These are phyloP conservation scores for Leptosomus discolor DNA, from an alignment of 2,113 vertebrate genomes.

Conservation along the genomic window DNA sequence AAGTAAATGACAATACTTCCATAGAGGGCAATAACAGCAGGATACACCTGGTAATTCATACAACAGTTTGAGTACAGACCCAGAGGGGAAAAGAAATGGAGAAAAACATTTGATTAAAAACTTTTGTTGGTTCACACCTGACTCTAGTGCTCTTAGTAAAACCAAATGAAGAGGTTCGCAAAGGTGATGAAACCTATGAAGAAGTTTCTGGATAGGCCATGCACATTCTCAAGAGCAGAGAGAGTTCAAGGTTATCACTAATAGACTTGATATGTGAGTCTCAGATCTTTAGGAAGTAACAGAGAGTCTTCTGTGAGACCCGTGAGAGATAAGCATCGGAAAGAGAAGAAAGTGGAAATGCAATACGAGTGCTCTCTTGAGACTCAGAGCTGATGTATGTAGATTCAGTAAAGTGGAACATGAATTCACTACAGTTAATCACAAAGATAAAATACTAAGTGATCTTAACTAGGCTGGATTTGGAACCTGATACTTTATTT, in stretches of 20 bases:
- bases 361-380: neutral
- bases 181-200: neutral
- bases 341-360: neutral
- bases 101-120: neutral
- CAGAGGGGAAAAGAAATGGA: neutral
- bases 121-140: neutral
- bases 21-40: neutral
- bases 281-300: neutral
- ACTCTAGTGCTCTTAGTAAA: neutral
- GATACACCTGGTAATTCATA: neutral
- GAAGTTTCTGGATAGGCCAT: neutral
- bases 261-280: neutral
- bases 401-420: neutral
- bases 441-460: neutral
- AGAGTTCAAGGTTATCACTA: neutral
- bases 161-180: neutral
- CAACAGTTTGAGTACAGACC: neutral
- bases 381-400: neutral
- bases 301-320: neutral
- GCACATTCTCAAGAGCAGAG: neutral
- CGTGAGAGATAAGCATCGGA: neutral
- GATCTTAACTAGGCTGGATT: neutral
- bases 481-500: neutral
- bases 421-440: neutral
- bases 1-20: neutral